Percentiles rank a stretch among this genome's conserved stretches.
Conservation (phyloP, 2,888 invertebrate genomes). For the Autographa pulchrina region DNA sequence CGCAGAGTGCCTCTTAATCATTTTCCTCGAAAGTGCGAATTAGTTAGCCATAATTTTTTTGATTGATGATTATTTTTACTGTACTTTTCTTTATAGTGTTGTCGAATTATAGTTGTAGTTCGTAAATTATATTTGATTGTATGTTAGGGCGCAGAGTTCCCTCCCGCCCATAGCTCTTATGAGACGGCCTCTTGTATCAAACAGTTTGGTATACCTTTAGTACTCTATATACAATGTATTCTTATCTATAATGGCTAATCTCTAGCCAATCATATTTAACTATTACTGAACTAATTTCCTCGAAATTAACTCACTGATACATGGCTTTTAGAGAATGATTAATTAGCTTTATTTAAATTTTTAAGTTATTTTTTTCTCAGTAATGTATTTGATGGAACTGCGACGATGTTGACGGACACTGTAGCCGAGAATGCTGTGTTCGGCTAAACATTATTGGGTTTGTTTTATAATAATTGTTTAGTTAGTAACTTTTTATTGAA, state of each 20-base stretch:
- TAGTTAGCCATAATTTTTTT: conserved; percentile 86
- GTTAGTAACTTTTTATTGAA: conserved; percentile 86
- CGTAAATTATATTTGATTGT: conserved; percentile 77
- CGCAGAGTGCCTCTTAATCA: conserved; percentile 88
- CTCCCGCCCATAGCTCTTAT: conserved; percentile 51
- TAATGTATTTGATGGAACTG: conserved; percentile 68
- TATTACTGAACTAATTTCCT: conserved; percentile 62
- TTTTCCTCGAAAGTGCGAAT: conserved; percentile 82
- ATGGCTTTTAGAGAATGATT: conserved; percentile 81
- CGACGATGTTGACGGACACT: conserved; percentile 53
- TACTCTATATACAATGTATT: conserved; percentile 63
- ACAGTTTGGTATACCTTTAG: conserved; percentile 67
- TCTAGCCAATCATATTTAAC: conserved; percentile 62
- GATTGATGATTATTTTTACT: conserved; percentile 81
- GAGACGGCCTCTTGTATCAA: conserved; percentile 77
- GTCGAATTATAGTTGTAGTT: conserved; percentile 85
- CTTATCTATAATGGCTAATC: conserved; percentile 65
- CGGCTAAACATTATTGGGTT: conserved; percentile 78
- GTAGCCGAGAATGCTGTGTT: conserved; percentile 61
- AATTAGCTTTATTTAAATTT: conserved; percentile 86
- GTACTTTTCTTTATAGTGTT: conserved; percentile 76
- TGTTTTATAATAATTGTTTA: conserved; percentile 84
- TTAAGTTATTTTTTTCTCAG: conserved; percentile 83
- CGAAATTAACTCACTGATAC: conserved; percentile 79
- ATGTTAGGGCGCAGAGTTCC: conserved; percentile 52